Evolutionary conservation across 2,888 invertebrate species (phyloP).

Genomic region (Phaedon cochleariae): DNA sequence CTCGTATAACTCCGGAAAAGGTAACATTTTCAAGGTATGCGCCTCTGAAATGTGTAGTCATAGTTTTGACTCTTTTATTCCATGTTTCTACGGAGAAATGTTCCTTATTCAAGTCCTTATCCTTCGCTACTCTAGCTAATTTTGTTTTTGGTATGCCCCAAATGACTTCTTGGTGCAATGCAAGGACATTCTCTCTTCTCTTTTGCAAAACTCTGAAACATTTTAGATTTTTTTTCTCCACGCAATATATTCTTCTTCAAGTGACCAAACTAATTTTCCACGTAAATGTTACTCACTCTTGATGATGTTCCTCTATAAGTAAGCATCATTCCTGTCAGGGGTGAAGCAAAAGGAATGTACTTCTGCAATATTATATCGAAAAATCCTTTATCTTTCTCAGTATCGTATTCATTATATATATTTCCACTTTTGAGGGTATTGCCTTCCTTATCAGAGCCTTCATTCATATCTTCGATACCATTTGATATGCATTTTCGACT

Average conservation of each 20-base stretch:
- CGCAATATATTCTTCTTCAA: conserved; percentile 9
- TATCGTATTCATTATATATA: too few relatives aligned
- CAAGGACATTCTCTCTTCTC: conserved; percentile 14
- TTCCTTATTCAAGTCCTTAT: neutral
- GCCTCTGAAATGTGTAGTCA: neutral
- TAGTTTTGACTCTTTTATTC: neutral
- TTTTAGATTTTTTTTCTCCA: conserved; percentile 16
- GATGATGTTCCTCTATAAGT: neutral
- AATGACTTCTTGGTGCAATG: conserved; percentile 1
- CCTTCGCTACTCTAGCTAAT: neutral
- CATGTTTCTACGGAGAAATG: conserved; percentile 14
- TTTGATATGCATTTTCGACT: neutral
- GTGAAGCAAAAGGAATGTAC: neutral
- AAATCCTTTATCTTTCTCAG: neutral
- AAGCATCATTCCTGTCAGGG: neutral
- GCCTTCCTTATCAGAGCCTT: neutral
- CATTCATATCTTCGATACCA: neutral
- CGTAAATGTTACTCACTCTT: conserved; percentile 12
- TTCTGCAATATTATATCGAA: neutral
- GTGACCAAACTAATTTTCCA: conserved; percentile 18
- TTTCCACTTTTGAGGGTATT: too few relatives aligned
- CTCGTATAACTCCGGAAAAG: neutral
- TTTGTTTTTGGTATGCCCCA: neutral
- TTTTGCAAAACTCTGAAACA: conserved; percentile 14
- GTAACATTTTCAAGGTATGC: neutral